phyloP scores from a whole-genome alignment of 2,888 invertebrate species.

The Tineola bisselliella region DNA sequence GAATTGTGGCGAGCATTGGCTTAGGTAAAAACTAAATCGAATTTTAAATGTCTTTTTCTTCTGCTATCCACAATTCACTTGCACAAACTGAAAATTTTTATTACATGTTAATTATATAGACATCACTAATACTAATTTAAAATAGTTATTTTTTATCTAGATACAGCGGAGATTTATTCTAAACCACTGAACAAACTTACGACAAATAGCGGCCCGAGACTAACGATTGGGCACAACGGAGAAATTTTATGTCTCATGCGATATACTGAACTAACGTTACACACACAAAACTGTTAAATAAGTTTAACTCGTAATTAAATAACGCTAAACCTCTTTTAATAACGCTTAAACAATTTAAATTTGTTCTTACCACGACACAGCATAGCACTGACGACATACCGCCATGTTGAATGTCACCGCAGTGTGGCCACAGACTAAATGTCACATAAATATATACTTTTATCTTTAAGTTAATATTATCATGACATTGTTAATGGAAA shows the following conservation, averaged over 20 bases:
- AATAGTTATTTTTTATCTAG: neutral
- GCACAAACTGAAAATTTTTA: conserved; percentile 3
- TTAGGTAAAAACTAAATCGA: conserved; percentile 27
- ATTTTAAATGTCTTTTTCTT: conserved; percentile 23
- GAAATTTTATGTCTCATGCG: neutral
- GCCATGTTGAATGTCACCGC: conserved; percentile 93
- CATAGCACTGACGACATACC: conserved; percentile 96
- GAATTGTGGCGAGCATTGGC: conserved; percentile 63
- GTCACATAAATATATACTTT: too few relatives aligned
- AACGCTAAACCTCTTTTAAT: neutral
- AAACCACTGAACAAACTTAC: neutral
- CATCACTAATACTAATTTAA: neutral
- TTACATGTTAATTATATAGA: neutral
- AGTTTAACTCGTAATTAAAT: neutral
- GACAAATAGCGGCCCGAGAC: conserved; percentile 5
- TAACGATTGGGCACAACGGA: neutral
- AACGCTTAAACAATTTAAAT: neutral
- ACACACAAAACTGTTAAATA: neutral
- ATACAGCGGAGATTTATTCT: neutral
- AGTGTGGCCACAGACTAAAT: too few relatives aligned
- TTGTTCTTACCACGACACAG: conserved; percentile 90
- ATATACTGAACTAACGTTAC: neutral
- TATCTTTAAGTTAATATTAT: too few relatives aligned
- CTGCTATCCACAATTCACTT: conserved; percentile 4
- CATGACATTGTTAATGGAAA: too few relatives aligned